Conservation (phyloP, 2,888 invertebrate species). For the Lithophane leautieri region DNA sequence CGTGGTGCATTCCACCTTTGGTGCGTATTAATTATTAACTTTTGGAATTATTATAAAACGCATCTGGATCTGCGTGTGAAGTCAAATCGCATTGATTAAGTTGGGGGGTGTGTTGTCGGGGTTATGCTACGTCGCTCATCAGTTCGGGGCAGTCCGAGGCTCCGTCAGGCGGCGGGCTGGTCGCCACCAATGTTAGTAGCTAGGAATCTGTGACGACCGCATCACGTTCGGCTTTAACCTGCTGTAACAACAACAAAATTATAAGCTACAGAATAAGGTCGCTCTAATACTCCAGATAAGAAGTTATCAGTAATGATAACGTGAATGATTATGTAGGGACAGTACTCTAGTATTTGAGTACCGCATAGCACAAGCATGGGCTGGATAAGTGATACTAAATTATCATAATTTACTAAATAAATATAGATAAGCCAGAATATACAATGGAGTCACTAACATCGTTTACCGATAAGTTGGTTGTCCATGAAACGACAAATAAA, state of each 20-base stretch:
- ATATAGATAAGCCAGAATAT: conserved; percentile 18
- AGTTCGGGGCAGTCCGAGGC: conserved; percentile 62
- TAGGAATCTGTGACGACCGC: conserved; percentile 90
- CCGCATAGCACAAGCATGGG: not conserved
- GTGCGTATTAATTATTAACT: conserved; percentile 29
- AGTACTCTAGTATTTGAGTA: conserved; percentile 11
- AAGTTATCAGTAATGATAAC: conserved; percentile 42
- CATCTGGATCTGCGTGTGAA: conserved; percentile 24
- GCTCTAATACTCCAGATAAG: conserved; percentile 14
- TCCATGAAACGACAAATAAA: not conserved
- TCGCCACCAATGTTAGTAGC: conserved; percentile 80
- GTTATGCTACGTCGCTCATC: conserved; percentile 51
- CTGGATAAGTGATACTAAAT: conserved; percentile 26
- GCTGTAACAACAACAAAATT: conserved; percentile 82
- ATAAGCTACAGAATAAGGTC: conserved; percentile 16
- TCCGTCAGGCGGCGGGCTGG: conserved; percentile 65
- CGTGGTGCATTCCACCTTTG: conserved; percentile 30
- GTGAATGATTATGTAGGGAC: conserved; percentile 1
- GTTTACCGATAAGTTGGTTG: not conserved
- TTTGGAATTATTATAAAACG: conserved; percentile 31
- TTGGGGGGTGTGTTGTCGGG: conserved; percentile 22
- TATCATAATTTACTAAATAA: conserved; percentile 14
- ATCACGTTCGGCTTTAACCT: conserved; percentile 93
- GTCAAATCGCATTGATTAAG: conserved; percentile 21
- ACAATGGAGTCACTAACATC: not conserved